Evolutionary conservation across 2,888 invertebrate genomes (phyloP).

Genomic region (Harpalus rufipes): DNA sequence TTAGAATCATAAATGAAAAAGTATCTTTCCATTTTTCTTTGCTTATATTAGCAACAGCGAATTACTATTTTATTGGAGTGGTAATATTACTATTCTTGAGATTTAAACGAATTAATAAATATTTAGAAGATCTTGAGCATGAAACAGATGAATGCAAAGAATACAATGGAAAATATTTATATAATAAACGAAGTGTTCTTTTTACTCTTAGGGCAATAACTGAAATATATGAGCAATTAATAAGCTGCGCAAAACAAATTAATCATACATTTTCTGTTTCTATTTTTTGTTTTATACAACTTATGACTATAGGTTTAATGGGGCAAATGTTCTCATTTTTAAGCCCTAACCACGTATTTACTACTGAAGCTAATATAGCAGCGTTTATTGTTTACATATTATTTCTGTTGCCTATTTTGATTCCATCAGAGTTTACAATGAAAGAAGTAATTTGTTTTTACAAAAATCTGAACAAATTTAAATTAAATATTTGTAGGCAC

Average conservation of each 20-base stretch:
- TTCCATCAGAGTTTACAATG: constrained; percentile 58
- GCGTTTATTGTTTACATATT: constrained; percentile 49
- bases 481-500: constrained; percentile 50
- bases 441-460: constrained; percentile 44
- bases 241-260: constrained; percentile 51
- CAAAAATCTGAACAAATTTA: not conserved
- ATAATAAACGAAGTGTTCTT: constrained; percentile 48
- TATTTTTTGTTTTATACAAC: constrained; percentile 57
- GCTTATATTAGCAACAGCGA: constrained; percentile 63
- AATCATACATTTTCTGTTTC: constrained; percentile 52
- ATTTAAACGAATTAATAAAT: constrained; percentile 48
- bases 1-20: constrained; percentile 72
- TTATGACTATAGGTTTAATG: constrained; percentile 58
- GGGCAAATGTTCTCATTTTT: constrained; percentile 61
- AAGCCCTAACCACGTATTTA: constrained; percentile 56
- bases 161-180: constrained; percentile 42
- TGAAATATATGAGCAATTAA: constrained; percentile 46
- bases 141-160: constrained; percentile 13
- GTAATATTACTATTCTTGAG: constrained; percentile 41
- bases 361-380: constrained; percentile 41
- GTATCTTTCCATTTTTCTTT: constrained; percentile 70
- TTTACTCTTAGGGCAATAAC: constrained; percentile 48
- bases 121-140: constrained; percentile 53
- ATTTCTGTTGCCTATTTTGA: constrained; percentile 49
- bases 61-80: constrained; percentile 55